Evolutionary conservation across 2,888 invertebrate genomes (phyloP), one percentile per base, ranked within the genome.

Genomic region (Ceratothoa steindachneri): DNA sequence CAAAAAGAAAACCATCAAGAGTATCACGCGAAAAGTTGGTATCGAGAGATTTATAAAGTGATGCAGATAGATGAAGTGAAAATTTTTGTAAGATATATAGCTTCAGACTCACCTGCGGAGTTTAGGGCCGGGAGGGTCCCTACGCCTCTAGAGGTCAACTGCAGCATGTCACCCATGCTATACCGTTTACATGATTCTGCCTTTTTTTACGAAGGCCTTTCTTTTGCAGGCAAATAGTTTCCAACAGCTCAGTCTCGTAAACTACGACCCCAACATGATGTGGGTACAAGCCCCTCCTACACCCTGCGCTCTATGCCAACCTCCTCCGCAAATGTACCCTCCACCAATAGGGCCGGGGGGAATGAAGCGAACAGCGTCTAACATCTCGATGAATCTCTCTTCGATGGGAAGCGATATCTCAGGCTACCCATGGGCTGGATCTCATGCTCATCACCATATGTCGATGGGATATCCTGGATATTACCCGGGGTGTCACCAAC

Each of bases 341-440:
- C 71, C 41, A 1, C 41, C 74, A 2, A 1, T 67, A 5, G 66
- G 66, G 22, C 3, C 73, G 0, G 60, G 71, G n/a, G 77, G 80
- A 30, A 75, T 80, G 77, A 77, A 77, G 30, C 70, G 80, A 19
- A 74, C 80, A 0, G 75, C 78, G 5, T 78, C 78, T 19, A 78
- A 78, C 31, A 69, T 78, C 22, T 78, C 78, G 27, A 78, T 78
- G 78, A 78, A 78, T 53, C 71, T 78, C 30, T 78, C 78, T 9
- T 73, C 78, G 7, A 72, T 75, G 1, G 73, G 78, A 5, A 78
- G 78, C 55, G 78, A 78, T 31, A 66, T 75, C 55, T 51, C 73
- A 5, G 75, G 78, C 27, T 78, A 78, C 30, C 78, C 78, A 5
- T 78, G 78, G 78, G 71, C 71, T 24, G 64, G 69, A 5, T 69